Evolutionary conservation across 2,888 invertebrate species (phyloP).

Genomic region (Tetragnatha montana): DNA sequence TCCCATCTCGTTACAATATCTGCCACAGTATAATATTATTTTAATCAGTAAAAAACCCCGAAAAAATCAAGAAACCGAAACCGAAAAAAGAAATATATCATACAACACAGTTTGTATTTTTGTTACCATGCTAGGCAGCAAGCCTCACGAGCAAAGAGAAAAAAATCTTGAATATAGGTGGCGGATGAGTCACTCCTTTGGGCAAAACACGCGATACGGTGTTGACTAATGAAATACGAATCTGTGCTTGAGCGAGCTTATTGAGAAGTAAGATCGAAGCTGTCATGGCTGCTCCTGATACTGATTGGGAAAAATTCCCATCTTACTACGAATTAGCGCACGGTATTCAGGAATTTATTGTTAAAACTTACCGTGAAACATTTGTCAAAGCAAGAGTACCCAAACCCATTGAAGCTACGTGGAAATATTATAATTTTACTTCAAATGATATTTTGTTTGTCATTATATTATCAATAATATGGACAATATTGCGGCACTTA

Average conservation of each 20-base stretch:
- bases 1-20: too few relatives aligned
- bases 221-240: constrained; percentile 61
- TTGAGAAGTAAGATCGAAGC: constrained; percentile 42
- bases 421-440: constrained; percentile 57
- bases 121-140: too few relatives aligned
- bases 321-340: constrained; percentile 50
- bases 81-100: too few relatives aligned
- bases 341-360: constrained; percentile 51
- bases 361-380: constrained; percentile 40
- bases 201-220: constrained; percentile 62
- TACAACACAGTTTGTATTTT: too few relatives aligned
- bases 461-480: constrained; percentile 69
- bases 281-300: constrained; percentile 64
- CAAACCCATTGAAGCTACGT: constrained; percentile 29
- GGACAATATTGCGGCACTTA: constrained; percentile 72
- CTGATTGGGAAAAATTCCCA: constrained; percentile 64
- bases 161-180: constrained; percentile 23
- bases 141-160: too few relatives aligned
- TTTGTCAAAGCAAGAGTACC: constrained; percentile 39
- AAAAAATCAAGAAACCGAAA: too few relatives aligned
- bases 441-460: constrained; percentile 57
- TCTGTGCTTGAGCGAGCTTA: constrained; percentile 42
- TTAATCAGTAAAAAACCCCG: too few relatives aligned
- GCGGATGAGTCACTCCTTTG: constrained; percentile 40
- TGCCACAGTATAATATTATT: too few relatives aligned